A percentile compares a stretch with the other conserved stretches of the same genome.
These are phyloP conservation scores for Epirrita christyi DNA, from an alignment of 2,888 invertebrate genomes.

Conservation along the genomic window DNA sequence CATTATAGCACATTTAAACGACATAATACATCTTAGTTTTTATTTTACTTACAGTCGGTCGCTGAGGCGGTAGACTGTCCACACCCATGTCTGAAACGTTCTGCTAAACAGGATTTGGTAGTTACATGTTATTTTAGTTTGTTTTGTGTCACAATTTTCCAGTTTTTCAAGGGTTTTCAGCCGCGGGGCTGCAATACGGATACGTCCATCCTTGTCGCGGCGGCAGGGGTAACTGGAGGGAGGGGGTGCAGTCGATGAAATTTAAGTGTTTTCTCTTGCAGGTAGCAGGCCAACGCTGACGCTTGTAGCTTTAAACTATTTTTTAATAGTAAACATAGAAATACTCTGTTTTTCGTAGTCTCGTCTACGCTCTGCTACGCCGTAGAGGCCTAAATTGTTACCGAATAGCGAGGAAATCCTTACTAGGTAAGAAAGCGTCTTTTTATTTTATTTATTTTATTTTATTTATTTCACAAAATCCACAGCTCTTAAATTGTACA, in stretches of 20 bases:
- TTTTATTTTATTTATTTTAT: too few species aligned
- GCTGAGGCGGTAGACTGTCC: slow-evolving; percentile 64
- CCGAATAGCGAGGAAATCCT: background rate
- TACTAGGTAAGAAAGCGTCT: background rate
- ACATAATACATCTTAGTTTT: slow-evolving; percentile 14
- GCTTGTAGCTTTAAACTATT: background rate
- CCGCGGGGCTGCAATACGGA: slow-evolving; percentile 56
- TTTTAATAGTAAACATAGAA: background rate
- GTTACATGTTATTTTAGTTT: slow-evolving; percentile 47
- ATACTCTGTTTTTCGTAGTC: too few species aligned
- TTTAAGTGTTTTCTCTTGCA: slow-evolving; percentile 3
- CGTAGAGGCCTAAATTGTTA: too few species aligned
- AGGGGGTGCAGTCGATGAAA: slow-evolving; percentile 40
- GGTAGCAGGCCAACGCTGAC: background rate
- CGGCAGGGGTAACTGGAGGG: slow-evolving; percentile 48
- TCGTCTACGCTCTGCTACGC: too few species aligned
- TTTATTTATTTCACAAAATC: too few species aligned
- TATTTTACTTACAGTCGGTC: slow-evolving; percentile 56
- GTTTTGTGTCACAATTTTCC: slow-evolving; percentile 42
- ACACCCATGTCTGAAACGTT: slow-evolving; percentile 63
- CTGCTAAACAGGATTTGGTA: slow-evolving; percentile 36
- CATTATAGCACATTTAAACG: slow-evolving; percentile 25
- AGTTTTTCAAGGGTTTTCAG: slow-evolving; percentile 43
- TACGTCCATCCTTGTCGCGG: slow-evolving; percentile 56
- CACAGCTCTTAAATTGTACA: too few species aligned